These are phyloP conservation scores for Microcebus ravelobensis DNA, from an alignment of 2,113 vertebrate species.

Conservation along the genomic window DNA sequence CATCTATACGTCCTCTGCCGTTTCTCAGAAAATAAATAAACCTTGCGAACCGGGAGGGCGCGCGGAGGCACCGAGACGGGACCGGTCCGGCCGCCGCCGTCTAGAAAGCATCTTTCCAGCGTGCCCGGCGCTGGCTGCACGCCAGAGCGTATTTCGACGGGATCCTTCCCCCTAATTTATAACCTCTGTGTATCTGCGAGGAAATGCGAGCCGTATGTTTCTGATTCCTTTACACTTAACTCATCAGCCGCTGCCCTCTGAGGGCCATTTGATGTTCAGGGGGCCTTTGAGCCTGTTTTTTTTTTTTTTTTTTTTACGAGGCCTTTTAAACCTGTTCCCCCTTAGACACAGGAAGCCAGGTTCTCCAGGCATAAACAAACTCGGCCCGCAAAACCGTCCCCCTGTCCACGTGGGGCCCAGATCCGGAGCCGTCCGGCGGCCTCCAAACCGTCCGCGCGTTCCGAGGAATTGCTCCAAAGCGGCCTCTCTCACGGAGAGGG, in stretches of 20 bases:
- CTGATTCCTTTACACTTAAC: slow-evolving; percentile 65
- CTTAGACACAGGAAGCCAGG: slow-evolving; percentile 67
- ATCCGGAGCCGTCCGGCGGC: neutral
- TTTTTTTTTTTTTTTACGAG: slow-evolving; percentile 54
- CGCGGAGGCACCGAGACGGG: neutral
- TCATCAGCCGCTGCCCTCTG: neutral
- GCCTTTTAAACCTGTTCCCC: slow-evolving; percentile 53
- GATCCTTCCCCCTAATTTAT: slow-evolving; percentile 45
- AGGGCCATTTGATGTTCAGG: slow-evolving; percentile 53
- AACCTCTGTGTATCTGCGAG: slow-evolving; percentile 63
- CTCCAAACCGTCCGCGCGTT: neutral
- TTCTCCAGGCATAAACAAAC: slow-evolving; percentile 55
- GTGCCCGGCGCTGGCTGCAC: neutral
- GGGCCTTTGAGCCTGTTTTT: neutral
- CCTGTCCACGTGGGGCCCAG: neutral
- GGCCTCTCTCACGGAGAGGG: neutral
- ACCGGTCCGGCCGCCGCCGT: neutral
- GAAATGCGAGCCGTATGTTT: slow-evolving; percentile 76
- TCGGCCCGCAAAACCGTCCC: neutral
- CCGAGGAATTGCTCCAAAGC: accelerated
- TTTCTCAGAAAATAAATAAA: neutral
- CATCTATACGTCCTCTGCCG: accelerated
- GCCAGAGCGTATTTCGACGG: slow-evolving; percentile 58
- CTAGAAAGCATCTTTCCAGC: neutral
- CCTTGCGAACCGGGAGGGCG: neutral